Evolutionary conservation across 2,888 invertebrate genomes (phyloP), one percentile per base, ranked within the genome.

Genomic region (Sclerodermus sp.): DNA sequence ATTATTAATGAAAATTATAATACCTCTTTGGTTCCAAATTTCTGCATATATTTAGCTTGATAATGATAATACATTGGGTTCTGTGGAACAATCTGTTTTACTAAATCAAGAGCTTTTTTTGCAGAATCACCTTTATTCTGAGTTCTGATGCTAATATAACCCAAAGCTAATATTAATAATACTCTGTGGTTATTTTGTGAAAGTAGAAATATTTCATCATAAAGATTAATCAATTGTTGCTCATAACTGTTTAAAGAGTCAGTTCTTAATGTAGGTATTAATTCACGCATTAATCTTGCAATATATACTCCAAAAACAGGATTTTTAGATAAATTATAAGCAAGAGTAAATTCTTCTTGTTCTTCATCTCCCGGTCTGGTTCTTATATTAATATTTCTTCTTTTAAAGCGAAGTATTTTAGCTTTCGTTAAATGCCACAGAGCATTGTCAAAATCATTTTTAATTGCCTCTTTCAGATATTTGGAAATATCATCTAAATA

Each of bases 381-480:
- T 1, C 16, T 30, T 1, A 46, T 1, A 29, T n/a, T 14, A 34
- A 40, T 14, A 0, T 13, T 15, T 32, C 51, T 43, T 17, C 53
- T 43, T 30, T 47, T 14, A 9, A 44, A 34, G 23, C 53, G 47
- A 9, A 53, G 31, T 18, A 31, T 47, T n/a, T 47, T 51, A n/a
- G 38, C 53, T 2, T 51, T 15, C 23, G 45, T 41, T 30, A 54
- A 54, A 13, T 51, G 51, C 53, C 53, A 54, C 1, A 54, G 10
- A 12, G 47, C 41, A 31, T 47, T 51, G 8, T 40, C 32, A 37
- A 31, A 16, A 39, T 54, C 18, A 10, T 8, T 29, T 13, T 54
- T 45, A 1, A 54, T 10, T 12, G 53, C 53, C 40, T 3, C 23
- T 8, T 23, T 8, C 3, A 23, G 8, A 23, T 38, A 32, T 8